phyloP scores from a whole-genome alignment of 2,113 vertebrate species.

The Bos javanicus region DNA sequence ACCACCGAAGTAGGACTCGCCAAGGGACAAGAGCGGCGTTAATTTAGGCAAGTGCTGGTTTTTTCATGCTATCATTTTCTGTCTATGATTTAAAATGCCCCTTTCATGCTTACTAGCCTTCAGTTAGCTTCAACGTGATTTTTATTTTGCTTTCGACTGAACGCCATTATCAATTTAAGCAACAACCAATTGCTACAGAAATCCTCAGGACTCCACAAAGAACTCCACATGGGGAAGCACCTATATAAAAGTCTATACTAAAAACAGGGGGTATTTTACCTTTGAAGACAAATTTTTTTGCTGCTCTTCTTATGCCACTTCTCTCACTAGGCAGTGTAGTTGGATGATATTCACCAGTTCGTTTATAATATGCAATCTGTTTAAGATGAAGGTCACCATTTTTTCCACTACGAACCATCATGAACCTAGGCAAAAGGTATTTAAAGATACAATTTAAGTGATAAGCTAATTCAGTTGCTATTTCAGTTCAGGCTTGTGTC shows the following conservation, averaged over 20 bases:
- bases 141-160: neutral
- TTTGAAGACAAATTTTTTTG: conserved; percentile 83
- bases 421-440: conserved; percentile 65
- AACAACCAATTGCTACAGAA: neutral
- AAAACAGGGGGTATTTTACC: conserved; percentile 68
- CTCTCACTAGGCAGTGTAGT: conserved; percentile 81
- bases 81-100: neutral
- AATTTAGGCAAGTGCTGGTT: neutral
- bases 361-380: conserved; percentile 82
- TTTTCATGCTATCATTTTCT: neutral
- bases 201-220: neutral
- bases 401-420: conserved; percentile 83
- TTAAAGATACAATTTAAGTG: conserved; percentile 31
- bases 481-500: conserved; percentile 36
- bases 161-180: neutral
- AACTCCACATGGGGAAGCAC: neutral
- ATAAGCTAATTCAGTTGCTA: conserved; percentile 36
- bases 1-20: neutral
- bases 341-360: conserved; percentile 80
- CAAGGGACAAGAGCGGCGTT: neutral
- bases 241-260: neutral
- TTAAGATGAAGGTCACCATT: conserved; percentile 83
- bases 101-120: neutral
- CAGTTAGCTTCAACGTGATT: neutral
- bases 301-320: conserved; percentile 84